Percentiles rank a stretch among this genome's conserved stretches.
These are phyloP conservation scores for Rhagium mordax DNA, from an alignment of 2,888 invertebrate genomes.

Conservation along the genomic window DNA sequence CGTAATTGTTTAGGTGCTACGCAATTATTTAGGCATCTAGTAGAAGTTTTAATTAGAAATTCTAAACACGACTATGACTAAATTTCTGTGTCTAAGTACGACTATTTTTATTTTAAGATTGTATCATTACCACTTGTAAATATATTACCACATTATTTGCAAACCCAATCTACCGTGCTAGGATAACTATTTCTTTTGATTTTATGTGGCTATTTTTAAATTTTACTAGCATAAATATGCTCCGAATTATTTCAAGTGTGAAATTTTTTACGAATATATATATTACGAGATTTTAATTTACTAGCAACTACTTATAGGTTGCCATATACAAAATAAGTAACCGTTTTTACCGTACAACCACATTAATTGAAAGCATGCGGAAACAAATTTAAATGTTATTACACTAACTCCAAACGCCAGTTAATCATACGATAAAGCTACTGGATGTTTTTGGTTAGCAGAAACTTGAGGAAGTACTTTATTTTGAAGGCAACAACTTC, in stretches of 20 bases:
- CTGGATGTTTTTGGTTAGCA: too few species aligned
- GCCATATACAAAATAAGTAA: background rate
- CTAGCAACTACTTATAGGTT: too few species aligned
- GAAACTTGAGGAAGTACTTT: too few species aligned
- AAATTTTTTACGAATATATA: background rate
- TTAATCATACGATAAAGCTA: too few species aligned
- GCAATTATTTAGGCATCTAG: too few species aligned
- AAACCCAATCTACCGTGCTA: background rate
- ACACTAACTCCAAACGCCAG: too few species aligned
- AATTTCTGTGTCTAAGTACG: background rate
- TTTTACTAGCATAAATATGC: background rate
- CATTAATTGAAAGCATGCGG: background rate
- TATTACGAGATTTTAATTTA: background rate
- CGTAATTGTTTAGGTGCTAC: too few species aligned
- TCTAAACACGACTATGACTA: too few species aligned
- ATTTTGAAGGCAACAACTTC: too few species aligned
- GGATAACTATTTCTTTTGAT: background rate
- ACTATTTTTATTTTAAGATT: background rate
- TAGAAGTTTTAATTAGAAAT: too few species aligned
- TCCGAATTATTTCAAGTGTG: background rate
- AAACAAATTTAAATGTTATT: too few species aligned
- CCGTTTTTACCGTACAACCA: background rate
- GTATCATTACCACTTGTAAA: background rate
- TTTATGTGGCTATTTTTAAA: background rate
- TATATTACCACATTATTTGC: background rate